These are phyloP conservation scores for Lycorma delicatula DNA, from an alignment of 1,140 invertebrate species.

Conservation along the genomic window DNA sequence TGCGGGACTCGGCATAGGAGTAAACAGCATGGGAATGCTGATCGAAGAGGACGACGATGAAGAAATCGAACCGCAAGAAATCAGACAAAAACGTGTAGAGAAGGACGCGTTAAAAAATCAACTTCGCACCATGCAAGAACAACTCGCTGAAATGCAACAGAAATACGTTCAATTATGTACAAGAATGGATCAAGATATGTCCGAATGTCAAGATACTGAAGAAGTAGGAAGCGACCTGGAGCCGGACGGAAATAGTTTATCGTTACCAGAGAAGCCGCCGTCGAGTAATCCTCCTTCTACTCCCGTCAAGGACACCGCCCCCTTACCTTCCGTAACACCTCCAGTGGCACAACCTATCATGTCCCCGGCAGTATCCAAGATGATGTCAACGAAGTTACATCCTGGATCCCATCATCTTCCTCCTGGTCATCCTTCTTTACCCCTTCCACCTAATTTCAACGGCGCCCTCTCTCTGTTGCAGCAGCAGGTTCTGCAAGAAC, in stretches of 20 bases:
- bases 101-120: conserved; percentile 78
- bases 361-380: conserved; percentile 59
- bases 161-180: conserved; percentile 80
- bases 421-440: conserved; percentile 20
- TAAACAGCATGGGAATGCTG: conserved; percentile 37
- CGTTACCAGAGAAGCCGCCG: conserved; percentile 40
- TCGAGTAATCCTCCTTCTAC: conserved; percentile 48
- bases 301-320: conserved; percentile 44
- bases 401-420: conserved; percentile 36
- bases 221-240: conserved; percentile 61
- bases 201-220: conserved; percentile 61
- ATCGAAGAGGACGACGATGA: conserved; percentile 61
- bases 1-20: conserved; percentile 36
- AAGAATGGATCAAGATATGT: conserved; percentile 62
- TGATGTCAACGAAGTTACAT: conserved; percentile 55
- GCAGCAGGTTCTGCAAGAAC: conserved; percentile 32
- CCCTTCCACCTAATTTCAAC: conserved; percentile 30
- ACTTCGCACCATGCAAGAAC: conserved; percentile 76
- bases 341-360: conserved; percentile 48
- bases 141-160: conserved; percentile 82
- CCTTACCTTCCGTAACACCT: conserved; percentile 38
- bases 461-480: conserved; percentile 30
- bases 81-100: conserved; percentile 72
- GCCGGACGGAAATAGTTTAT: conserved; percentile 42
- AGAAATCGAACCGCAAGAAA: conserved; percentile 55